Base-by-base conservation (phyloP, 1,140 invertebrate genomes). In the Drosophila equinoxialis region DNA sequence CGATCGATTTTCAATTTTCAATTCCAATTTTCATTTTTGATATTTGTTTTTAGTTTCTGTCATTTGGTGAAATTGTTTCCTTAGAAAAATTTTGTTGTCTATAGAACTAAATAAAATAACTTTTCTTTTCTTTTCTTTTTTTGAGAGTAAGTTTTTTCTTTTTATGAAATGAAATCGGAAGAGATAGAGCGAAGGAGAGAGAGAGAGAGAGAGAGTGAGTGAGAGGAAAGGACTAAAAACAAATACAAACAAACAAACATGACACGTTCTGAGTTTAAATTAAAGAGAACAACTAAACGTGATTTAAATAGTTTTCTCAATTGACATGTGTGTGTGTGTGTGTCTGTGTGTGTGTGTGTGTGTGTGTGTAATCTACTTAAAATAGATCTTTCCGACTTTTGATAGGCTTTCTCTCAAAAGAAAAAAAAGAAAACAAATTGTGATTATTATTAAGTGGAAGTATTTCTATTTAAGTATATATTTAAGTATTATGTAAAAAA, bases 371-470 rank as follows among this genome's bases (percentile, higher is more conserved):
- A 63, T 68, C 70, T 87, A 87, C 82, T 86, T 86, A 87, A 74
- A 74, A 87, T 66, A 61, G 69, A 74, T 68, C 64, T 68, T 77
- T 81, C 71, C 66, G 68, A 70, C 68, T 77, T 87, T 77, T 87
- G 75, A 84, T 67, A 71, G 79, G 84, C 84, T 89, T 85, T 78
- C 77, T 89, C 84, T 78, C 77, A 77, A 81, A 78, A 82, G 69
- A 84, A 83, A 81, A 89, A 84, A 81, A 81, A 74, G 64, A 59
- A 59, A 35, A 39, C n/a, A 4, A 26, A 62, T 33, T 79, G 73
- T 70, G 64, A 80, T 89, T 87, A 87, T 79, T 62, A 83, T 82
- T 87, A 87, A 87, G 73, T 75, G 76, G 89, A 89, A 81, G 89
- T 84, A 79, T 82, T 20, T 75, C 68, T 75, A 71, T 55, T 45